These are phyloP conservation scores for Aplysina aerophoba DNA, from an alignment of 37 sponge, comb jelly and placozoan genomes.

Conservation along the genomic window DNA sequence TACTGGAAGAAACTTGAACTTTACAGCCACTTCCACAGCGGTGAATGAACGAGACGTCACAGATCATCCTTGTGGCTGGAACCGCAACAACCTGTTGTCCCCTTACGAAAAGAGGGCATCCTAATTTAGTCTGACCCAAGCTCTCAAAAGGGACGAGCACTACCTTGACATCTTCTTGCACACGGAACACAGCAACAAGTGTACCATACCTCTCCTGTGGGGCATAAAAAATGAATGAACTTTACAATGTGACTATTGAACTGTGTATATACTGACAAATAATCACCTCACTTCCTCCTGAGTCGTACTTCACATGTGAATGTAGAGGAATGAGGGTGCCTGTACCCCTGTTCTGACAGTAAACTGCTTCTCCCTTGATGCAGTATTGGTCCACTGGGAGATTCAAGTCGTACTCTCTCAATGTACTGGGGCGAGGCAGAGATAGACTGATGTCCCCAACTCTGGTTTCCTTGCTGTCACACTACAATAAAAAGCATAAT, in stretches of 20 bases:
- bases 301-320: not conserved
- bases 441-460: too few species aligned
- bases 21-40: not conserved
- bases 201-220: not conserved
- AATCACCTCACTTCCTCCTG: not conserved
- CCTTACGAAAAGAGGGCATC: slow-evolving; percentile 6
- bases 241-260: slow-evolving; percentile 1
- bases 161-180: not conserved
- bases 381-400: slow-evolving; percentile 8
- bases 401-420: not conserved
- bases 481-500: slow-evolving; percentile 1
- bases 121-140: not conserved
- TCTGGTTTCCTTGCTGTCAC: slow-evolving; percentile 12
- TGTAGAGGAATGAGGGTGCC: not conserved
- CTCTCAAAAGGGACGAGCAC: not conserved
- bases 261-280: not conserved
- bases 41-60: not conserved
- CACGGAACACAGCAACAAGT: not conserved
- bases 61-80: not conserved
- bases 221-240: not conserved
- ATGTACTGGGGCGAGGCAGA: slow-evolving; percentile 5
- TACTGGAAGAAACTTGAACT: not conserved
- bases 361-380: not conserved
- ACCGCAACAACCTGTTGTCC: not conserved
- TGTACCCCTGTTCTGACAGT: not conserved